Evolutionary conservation across 1,140 invertebrate species (phyloP).

Genomic region (Drosophila orena): DNA sequence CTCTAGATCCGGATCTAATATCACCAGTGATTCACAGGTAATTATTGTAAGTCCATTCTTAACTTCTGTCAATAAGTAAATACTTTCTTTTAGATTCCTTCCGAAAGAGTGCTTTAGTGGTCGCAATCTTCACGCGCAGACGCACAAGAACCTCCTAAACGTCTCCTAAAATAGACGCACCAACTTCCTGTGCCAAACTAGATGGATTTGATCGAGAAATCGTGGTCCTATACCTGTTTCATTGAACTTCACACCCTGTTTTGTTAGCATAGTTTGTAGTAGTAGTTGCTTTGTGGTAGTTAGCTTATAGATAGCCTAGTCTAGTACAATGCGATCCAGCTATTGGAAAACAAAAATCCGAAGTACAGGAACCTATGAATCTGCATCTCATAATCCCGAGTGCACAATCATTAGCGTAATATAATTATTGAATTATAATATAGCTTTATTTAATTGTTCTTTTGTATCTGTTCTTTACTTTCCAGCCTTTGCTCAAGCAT

Average conservation of each 20-base stretch:
- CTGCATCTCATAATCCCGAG: conserved; percentile 31
- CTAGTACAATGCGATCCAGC: conserved; percentile 46
- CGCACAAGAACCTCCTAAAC: conserved; percentile 58
- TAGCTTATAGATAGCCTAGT: conserved; percentile 42
- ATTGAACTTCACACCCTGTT: conserved; percentile 27
- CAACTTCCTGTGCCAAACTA: conserved; percentile 14
- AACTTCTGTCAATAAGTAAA: not conserved
- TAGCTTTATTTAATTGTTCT: conserved; percentile 50
- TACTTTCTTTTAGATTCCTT: conserved; percentile 54
- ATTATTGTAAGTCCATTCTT: not conserved
- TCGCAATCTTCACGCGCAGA: conserved; percentile 45
- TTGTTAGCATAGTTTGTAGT: conserved; percentile 42
- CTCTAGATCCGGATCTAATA: conserved; percentile 87
- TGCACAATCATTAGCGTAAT: conserved; percentile 38
- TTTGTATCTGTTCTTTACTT: conserved; percentile 14
- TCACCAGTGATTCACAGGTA: conserved; percentile 87
- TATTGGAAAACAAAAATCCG: conserved; percentile 30
- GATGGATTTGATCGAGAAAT: conserved; percentile 14
- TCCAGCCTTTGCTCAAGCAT: conserved; percentile 35
- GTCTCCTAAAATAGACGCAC: conserved; percentile 10
- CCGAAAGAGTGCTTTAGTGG: conserved; percentile 76
- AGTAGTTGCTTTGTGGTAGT: conserved; percentile 14
- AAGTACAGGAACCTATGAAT: conserved; percentile 77
- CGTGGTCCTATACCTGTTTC: conserved; percentile 1
- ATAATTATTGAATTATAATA: conserved; percentile 50